phyloP scores from a whole-genome alignment of 1,140 invertebrate genomes.

The Scylla paramamosain region DNA sequence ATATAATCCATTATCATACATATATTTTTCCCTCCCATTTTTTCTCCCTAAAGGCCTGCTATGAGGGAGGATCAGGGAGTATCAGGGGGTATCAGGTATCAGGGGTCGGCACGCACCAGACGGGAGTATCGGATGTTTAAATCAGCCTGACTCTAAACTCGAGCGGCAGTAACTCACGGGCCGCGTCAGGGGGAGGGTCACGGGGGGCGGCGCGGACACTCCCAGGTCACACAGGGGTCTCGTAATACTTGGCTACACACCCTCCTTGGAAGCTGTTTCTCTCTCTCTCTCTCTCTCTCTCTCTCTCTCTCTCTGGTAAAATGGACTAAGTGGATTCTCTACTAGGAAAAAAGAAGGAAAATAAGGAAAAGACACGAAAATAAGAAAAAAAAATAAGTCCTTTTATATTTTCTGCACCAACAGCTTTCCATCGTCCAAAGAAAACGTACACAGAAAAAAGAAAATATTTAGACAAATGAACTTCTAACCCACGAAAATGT shows the following conservation, averaged over 20 bases:
- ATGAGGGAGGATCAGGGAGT: neutral
- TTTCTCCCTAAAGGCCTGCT: neutral
- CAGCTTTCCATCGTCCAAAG: neutral
- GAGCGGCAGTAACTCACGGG: neutral
- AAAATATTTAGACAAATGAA: too few species aligned
- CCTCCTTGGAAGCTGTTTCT: neutral
- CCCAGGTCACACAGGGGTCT: too few species aligned
- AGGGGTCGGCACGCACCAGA: neutral
- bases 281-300: conserved; percentile 1
- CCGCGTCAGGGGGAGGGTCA: neutral
- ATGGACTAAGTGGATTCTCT: too few species aligned
- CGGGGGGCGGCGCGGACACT: neutral
- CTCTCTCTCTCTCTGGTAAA: neutral
- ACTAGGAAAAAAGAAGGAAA: too few species aligned
- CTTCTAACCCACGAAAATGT: too few species aligned
- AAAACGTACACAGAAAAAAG: too few species aligned
- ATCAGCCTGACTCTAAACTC: neutral
- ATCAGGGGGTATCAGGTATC: neutral
- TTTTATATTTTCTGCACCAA: neutral
- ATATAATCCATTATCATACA: neutral
- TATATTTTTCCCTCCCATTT: neutral
- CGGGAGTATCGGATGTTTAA: neutral
- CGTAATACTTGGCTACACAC: too few species aligned
- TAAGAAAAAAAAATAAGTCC: too few species aligned
- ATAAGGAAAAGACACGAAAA: too few species aligned